phyloP scores from a whole-genome alignment of 2,113 vertebrate species.

The Ellobius talpinus region DNA sequence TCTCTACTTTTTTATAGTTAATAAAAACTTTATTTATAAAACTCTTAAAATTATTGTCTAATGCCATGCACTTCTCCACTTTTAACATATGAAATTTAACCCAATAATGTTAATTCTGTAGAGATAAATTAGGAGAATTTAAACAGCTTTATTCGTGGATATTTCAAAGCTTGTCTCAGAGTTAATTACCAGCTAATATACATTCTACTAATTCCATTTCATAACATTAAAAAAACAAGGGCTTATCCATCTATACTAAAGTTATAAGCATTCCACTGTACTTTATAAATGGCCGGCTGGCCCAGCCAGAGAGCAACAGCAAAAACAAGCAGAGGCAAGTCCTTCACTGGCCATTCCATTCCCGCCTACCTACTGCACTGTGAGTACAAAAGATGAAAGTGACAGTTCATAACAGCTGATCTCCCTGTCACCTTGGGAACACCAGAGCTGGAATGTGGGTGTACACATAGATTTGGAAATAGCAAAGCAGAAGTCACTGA shows the following conservation, averaged over 20 bases:
- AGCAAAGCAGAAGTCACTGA: neutral
- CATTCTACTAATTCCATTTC: slow-evolving; percentile 33
- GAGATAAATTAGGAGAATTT: neutral
- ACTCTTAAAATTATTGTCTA: neutral
- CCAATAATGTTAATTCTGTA: neutral
- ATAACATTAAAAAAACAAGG: slow-evolving; percentile 28
- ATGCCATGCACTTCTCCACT: neutral
- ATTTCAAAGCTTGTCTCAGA: slow-evolving; percentile 35
- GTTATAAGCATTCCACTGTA: neutral
- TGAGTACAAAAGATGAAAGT: too few relatives aligned
- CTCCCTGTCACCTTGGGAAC: neutral
- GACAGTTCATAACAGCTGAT: neutral
- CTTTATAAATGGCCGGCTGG: neutral
- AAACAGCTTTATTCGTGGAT: neutral
- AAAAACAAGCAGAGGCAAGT: too few relatives aligned
- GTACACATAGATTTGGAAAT: neutral
- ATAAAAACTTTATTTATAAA: neutral
- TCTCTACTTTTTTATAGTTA: neutral
- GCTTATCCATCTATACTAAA: neutral
- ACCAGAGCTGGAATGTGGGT: neutral
- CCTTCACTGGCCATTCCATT: neutral
- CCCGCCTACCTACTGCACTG: neutral
- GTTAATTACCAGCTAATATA: slow-evolving; percentile 12
- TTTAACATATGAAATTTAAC: neutral
- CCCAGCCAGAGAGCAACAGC: neutral